phyloP scores from a whole-genome alignment of 2,888 invertebrate genomes.

The Luffia ferchaultella region DNA sequence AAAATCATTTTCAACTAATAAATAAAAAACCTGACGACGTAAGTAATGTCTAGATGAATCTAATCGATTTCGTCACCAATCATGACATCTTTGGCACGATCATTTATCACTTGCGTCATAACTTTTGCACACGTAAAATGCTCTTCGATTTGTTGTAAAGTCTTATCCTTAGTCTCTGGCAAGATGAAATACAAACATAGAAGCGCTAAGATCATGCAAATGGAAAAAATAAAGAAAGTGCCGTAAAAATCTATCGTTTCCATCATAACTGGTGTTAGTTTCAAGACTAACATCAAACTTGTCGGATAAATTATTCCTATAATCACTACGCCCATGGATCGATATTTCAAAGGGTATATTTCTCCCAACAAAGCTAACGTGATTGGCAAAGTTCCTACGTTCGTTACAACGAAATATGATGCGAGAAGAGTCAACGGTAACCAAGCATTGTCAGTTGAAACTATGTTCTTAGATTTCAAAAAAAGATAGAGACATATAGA shows the following conservation, averaged over 20 bases:
- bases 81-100: too few relatives aligned
- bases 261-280: slow-evolving; percentile 30
- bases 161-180: slow-evolving; percentile 26
- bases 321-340: slow-evolving; percentile 15
- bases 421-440: slow-evolving; percentile 28
- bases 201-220: slow-evolving; percentile 15
- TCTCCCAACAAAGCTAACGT: slow-evolving; percentile 7
- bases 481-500: slow-evolving; percentile 27
- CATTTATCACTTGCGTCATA: neutral
- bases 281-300: slow-evolving; percentile 22
- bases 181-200: slow-evolving; percentile 20
- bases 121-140: slow-evolving; percentile 20
- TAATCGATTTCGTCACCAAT: too few relatives aligned
- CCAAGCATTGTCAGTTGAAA: slow-evolving; percentile 23
- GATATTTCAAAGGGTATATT: slow-evolving; percentile 12
- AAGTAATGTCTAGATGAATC: too few relatives aligned
- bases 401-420: slow-evolving; percentile 31
- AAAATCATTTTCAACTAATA: too few relatives aligned
- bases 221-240: slow-evolving; percentile 24
- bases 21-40: too few relatives aligned
- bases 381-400: slow-evolving; percentile 32
- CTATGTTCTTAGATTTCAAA: slow-evolving; percentile 19
- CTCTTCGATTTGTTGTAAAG: slow-evolving; percentile 25
- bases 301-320: slow-evolving; percentile 14
- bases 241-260: slow-evolving; percentile 29